Conservation (phyloP, 1,140 invertebrate genomes). For the Maniola jurtina region DNA sequence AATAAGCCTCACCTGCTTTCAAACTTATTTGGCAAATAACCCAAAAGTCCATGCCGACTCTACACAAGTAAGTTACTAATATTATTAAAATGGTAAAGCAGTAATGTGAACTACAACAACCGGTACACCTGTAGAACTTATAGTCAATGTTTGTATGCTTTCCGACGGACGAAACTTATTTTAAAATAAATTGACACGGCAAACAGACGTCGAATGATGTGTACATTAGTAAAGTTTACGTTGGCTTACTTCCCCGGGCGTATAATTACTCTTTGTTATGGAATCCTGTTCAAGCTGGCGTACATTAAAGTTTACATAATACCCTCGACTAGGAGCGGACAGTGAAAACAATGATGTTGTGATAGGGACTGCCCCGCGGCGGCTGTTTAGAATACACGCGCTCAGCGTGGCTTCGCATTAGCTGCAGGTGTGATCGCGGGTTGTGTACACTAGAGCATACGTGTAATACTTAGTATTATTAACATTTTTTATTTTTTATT, state of each 20-base stretch:
- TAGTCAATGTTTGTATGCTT: background rate
- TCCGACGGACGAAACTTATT: slow-evolving; percentile 11
- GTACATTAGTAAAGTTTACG: slow-evolving; percentile 30
- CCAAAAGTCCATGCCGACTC: too few species aligned
- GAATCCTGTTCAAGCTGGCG: slow-evolving; percentile 35
- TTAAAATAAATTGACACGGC: slow-evolving; percentile 17
- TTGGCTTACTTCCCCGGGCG: slow-evolving; percentile 31
- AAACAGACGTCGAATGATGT: slow-evolving; percentile 23
- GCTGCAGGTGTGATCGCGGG: slow-evolving; percentile 16
- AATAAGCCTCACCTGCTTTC: too few species aligned
- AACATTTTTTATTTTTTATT: too few species aligned
- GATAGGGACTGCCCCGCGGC: slow-evolving; percentile 54
- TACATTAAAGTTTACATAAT: slow-evolving; percentile 39
- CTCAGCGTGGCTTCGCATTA: slow-evolving; percentile 14
- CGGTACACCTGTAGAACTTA: too few species aligned
- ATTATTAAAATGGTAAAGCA: too few species aligned
- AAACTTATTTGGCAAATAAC: too few species aligned
- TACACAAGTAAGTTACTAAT: too few species aligned
- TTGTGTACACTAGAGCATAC: too few species aligned
- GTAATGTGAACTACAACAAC: too few species aligned
- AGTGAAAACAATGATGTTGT: slow-evolving; percentile 74
- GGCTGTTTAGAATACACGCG: slow-evolving; percentile 24
- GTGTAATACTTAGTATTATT: too few species aligned
- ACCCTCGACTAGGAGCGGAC: slow-evolving; percentile 35
- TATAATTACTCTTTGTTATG: slow-evolving; percentile 41